Percentiles rank a stretch among this genome's conserved stretches.
Conservation (phyloP, 2,113 vertebrate genomes). For the Labrus mixtus region DNA sequence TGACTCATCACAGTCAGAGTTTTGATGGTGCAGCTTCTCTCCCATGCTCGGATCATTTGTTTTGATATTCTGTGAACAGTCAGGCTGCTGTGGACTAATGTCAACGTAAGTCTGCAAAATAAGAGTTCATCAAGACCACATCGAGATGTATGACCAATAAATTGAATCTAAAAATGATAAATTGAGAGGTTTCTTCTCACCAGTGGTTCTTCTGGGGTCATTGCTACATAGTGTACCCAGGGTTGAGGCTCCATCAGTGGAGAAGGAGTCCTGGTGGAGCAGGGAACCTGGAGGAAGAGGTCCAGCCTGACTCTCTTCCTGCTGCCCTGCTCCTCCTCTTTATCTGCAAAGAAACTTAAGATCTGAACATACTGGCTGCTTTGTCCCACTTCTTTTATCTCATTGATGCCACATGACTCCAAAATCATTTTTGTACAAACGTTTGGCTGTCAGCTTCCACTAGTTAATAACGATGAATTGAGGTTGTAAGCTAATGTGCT, state of each 20-base stretch:
- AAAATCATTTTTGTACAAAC: no score
- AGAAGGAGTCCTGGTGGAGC: slow-evolving; percentile 34
- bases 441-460: no score
- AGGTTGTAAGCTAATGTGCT: no score
- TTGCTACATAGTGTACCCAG: slow-evolving; percentile 19
- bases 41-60: neutral
- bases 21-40: neutral
- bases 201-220: slow-evolving; percentile 24
- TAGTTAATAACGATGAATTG: no score
- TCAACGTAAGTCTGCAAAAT: no score
- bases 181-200: slow-evolving; percentile 16
- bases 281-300: slow-evolving; percentile 44
- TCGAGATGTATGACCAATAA: neutral
- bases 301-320: slow-evolving; percentile 30
- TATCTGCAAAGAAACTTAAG: slow-evolving; percentile 26
- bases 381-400: no score
- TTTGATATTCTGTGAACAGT: neutral
- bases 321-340: neutral
- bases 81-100: neutral
- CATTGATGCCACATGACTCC: no score
- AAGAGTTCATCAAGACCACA: no score
- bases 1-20: neutral
- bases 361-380: neutral
- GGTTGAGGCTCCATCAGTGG: slow-evolving; percentile 36
- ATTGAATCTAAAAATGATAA: no score